phyloP scores from a whole-genome alignment of 2,113 vertebrate species.

The Crotalus viridis region DNA sequence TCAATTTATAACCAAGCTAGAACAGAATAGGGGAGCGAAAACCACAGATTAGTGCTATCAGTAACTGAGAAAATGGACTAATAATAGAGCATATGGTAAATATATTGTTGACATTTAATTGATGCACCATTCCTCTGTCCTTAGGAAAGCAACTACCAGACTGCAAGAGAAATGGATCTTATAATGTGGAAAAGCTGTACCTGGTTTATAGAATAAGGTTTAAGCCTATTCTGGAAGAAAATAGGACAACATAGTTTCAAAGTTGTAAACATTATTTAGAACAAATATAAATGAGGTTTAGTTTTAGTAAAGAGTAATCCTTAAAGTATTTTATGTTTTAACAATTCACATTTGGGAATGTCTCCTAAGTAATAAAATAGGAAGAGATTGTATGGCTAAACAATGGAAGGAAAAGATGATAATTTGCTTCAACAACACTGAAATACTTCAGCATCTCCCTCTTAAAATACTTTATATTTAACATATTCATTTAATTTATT shows the following conservation, averaged over 20 bases:
- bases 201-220: neutral
- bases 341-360: neutral
- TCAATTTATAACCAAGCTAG: neutral
- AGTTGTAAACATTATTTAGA: neutral
- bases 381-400: neutral
- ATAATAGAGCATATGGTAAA: neutral
- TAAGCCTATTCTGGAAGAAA: neutral
- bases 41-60: neutral
- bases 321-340: neutral
- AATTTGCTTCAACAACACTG: neutral
- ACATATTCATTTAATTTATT: neutral
- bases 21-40: neutral
- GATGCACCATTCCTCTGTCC: neutral
- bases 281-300: neutral
- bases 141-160: neutral
- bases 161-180: neutral
- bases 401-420: neutral
- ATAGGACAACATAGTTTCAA: neutral
- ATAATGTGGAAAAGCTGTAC: neutral
- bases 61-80: neutral
- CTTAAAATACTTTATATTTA: neutral
- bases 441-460: neutral
- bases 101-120: neutral
- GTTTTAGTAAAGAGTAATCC: neutral
- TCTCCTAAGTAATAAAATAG: neutral